phyloP scores from a whole-genome alignment of 2,888 invertebrate species.

The Chrysotoxum bicinctum region DNA sequence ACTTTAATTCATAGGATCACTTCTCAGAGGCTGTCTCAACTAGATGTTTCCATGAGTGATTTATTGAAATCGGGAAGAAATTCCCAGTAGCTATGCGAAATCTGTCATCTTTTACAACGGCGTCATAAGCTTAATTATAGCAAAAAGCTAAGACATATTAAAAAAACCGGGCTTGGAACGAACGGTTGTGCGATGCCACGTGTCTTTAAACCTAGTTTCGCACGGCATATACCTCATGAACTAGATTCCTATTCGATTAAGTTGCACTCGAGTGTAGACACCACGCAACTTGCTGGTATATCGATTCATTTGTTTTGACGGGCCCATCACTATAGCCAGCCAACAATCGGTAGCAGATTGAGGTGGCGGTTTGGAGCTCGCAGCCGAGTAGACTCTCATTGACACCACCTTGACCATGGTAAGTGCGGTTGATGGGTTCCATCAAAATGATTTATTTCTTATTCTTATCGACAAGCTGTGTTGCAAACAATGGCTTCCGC shows the following conservation, averaged over 20 bases:
- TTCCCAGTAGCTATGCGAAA: background rate
- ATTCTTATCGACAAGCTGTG: slow-evolving; percentile 57
- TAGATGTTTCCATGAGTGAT: slow-evolving; percentile 31
- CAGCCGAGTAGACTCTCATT: background rate
- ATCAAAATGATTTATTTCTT: slow-evolving; percentile 43
- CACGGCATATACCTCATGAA: slow-evolving; percentile 15
- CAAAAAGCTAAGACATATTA: background rate
- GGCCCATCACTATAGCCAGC: background rate
- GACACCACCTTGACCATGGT: slow-evolving; percentile 45
- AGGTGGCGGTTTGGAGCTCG: background rate
- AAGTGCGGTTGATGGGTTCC: slow-evolving; percentile 25
- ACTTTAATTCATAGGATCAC: slow-evolving; percentile 6
- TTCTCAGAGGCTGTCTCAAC: slow-evolving; percentile 13
- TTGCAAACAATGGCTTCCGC: slow-evolving; percentile 59
- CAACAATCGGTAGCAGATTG: background rate
- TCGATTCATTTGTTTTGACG: slow-evolving; percentile 17
- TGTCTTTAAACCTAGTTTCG: slow-evolving; percentile 10
- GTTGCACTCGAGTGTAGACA: background rate
- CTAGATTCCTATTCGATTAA: slow-evolving; percentile 15
- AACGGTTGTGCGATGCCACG: slow-evolving; percentile 42
- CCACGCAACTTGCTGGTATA: background rate
- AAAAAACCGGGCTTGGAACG: slow-evolving; percentile 8
- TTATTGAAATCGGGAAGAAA: slow-evolving; percentile 48
- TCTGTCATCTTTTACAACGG: slow-evolving; percentile 23
- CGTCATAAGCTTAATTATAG: slow-evolving; percentile 22